These are phyloP conservation scores for Deilephila elpenor DNA, from an alignment of 2,888 invertebrate genomes.

Conservation along the genomic window DNA sequence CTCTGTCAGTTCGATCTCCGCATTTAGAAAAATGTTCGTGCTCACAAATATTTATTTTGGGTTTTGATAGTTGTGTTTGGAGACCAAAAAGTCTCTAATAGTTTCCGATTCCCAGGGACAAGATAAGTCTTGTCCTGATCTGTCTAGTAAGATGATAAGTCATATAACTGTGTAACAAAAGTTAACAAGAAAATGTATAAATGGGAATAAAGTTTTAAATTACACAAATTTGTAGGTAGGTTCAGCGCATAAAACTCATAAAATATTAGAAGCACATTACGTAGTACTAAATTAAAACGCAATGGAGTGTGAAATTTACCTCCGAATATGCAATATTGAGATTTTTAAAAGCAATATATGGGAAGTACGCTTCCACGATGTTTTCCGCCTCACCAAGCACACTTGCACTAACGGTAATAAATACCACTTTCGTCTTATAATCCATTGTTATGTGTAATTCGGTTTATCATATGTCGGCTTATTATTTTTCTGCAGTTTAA, in stretches of 20 bases:
- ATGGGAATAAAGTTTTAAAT: background rate
- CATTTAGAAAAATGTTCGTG: no score
- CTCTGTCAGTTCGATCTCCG: no score
- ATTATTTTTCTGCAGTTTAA: background rate
- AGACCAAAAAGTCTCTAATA: no score
- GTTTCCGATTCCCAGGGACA: no score
- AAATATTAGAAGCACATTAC: conserved; percentile 1
- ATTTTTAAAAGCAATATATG: conserved; percentile 26
- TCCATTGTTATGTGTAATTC: background rate
- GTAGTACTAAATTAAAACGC: conserved; percentile 8
- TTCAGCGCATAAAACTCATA: background rate
- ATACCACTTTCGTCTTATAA: background rate
- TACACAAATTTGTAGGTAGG: background rate
- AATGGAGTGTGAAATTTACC: conserved; percentile 10
- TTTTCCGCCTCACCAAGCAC: conserved; percentile 2
- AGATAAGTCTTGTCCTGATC: no score
- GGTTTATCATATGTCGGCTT: background rate
- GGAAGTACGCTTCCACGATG: conserved; percentile 13
- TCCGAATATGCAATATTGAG: background rate
- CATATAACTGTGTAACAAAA: no score
- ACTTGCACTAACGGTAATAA: conserved; percentile 29
- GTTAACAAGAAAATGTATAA: no score
- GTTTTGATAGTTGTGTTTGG: no score
- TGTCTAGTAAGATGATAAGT: no score
- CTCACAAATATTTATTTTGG: no score